Evolutionary conservation across 2,797 vertebrate species (phyloP).

Genomic region (Clarias pachynema): DNA sequence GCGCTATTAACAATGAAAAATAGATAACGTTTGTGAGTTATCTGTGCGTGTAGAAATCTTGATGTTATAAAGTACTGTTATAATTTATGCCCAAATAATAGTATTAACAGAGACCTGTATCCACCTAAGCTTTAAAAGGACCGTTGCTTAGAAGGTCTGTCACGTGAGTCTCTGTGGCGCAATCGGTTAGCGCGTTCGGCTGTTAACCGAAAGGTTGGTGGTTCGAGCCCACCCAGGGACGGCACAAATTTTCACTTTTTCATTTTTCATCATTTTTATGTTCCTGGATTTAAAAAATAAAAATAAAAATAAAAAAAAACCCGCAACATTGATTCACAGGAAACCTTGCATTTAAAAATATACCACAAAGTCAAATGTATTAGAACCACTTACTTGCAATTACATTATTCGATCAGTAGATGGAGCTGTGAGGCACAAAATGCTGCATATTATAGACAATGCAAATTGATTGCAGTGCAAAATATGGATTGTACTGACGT

Average conservation of each 20-base stretch:
- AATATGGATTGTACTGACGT: not conserved
- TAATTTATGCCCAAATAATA: too few species aligned
- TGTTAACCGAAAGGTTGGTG: conserved; percentile 69
- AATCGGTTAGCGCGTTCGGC: conserved; percentile 64
- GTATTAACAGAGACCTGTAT: too few species aligned
- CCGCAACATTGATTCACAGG: not conserved
- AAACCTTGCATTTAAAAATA: not conserved
- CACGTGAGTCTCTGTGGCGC: conserved; percentile 45
- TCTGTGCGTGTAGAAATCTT: too few species aligned
- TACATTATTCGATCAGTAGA: not conserved
- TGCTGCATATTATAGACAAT: not conserved
- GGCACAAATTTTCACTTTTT: not conserved
- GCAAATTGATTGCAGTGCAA: not conserved
- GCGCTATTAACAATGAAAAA: too few species aligned
- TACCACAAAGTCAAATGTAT: not conserved
- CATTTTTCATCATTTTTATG: not conserved
- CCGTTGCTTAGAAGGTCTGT: too few species aligned
- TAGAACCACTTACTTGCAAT: not conserved
- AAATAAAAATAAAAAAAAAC: rapidly evolving
- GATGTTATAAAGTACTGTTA: too few species aligned
- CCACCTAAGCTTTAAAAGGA: too few species aligned
- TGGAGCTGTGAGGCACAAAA: not conserved
- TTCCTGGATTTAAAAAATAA: rapidly evolving
- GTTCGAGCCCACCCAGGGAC: conserved; percentile 69
- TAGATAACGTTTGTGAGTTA: too few species aligned